These are phyloP conservation scores for Diarsia dahlii DNA, from an alignment of 2,888 invertebrate genomes.

Conservation along the genomic window DNA sequence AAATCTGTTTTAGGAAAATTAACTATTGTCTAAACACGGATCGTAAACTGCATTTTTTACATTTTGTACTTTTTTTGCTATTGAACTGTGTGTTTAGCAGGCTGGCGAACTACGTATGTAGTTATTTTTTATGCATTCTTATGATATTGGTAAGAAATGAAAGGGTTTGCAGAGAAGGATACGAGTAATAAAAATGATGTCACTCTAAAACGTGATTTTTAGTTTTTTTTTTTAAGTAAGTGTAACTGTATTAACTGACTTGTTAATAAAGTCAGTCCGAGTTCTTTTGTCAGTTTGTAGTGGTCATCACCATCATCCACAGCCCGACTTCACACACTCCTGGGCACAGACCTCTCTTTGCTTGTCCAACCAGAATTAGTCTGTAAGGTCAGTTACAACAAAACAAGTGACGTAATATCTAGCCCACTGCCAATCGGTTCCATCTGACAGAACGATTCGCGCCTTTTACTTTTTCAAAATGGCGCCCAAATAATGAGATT, in stretches of 20 bases:
- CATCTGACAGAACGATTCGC: constrained; percentile 4
- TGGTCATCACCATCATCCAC: background rate
- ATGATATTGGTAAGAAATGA: no score
- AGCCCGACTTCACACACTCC: no score
- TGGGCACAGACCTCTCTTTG: no score
- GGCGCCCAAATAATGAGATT: constrained; percentile 22
- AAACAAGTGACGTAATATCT: constrained; percentile 25
- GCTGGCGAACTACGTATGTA: no score
- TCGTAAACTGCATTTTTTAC: background rate
- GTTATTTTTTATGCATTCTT: no score
- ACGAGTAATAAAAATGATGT: no score
- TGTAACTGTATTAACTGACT: no score
- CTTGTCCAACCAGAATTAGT: no score
- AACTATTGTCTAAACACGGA: background rate
- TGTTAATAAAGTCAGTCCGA: no score
- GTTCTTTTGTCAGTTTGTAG: background rate
- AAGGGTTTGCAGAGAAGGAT: no score
- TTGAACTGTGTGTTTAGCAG: background rate
- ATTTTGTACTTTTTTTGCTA: background rate
- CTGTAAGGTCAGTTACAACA: background rate
- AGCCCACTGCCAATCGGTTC: constrained; percentile 5
- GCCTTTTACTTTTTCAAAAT: constrained; percentile 49
- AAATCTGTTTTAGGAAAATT: background rate
- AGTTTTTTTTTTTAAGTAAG: no score
- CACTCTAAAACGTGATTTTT: no score